Base-by-base conservation (phyloP, 2,888 invertebrate species). In the Eupithecia subfuscata region DNA sequence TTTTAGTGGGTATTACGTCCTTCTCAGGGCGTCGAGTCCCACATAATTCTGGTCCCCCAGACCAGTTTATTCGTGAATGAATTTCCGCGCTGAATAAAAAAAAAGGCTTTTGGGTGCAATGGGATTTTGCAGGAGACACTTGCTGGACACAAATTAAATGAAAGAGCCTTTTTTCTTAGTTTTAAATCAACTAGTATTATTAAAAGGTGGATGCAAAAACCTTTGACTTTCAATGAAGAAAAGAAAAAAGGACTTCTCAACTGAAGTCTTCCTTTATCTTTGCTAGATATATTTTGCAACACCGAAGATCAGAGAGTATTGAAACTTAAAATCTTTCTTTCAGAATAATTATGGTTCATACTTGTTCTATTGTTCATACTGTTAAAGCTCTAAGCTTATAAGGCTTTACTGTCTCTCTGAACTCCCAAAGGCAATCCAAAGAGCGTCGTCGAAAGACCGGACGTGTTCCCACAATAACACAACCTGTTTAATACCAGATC, bases 401-500 rank as follows among this genome's bases (percentile, higher is more conserved):
- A 7, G 2, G 22, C 56, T 56, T 56, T 22, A 71, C 40, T 16
- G 52, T 70, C 18, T 37, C 56, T 72, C 63, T 74, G 68, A 16
- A 70, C 12, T 65, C 45, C 70, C 70, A 76, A 72, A 80, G 74
- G 69, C 75, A 73, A 56, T 56, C 11, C 52, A 52, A 52, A 56
- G 22, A 56, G n/a, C 52, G n/a, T 71, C 71, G 78, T 65, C 77
- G 22, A 68, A 67, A 16, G 65, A 71, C 70, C 75, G 71, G 74
- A 69, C 71, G 68, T 64, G 48, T 69, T 77, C 69, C 73, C 73
- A 77, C 70, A 60, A 56, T 69, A 69, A 43, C 40, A 37, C 30
- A 78, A 78, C 79, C 71, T 14, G 79, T 79, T 79, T 76, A 72
- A 34, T 68, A 76, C 78, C 43, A 3, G 79, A 78, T 78, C 52